Evolutionary conservation across 2,797 vertebrate genomes (phyloP), one percentile per base, ranked within the genome.

Genomic region (Onychomys torridus): DNA sequence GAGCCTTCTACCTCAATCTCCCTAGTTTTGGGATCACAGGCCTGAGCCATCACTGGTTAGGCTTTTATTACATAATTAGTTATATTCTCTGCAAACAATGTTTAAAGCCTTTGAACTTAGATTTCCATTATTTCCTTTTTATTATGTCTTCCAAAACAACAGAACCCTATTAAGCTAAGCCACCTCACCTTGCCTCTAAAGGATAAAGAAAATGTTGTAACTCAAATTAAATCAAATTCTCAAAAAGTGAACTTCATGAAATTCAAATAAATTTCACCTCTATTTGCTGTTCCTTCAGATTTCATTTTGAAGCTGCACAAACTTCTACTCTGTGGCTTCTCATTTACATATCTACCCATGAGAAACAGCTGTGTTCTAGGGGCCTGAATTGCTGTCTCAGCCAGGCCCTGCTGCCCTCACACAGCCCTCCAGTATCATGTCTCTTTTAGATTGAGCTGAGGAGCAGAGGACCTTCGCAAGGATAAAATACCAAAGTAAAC

Each of bases 71-170:
- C 11, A 52, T n/a, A 71, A 34, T 19, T 93, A 65, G 23, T 52
- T 10, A 43, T 12, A 79, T 90, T 79, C 19, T 77, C 34, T 65
- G 52, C 4, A 94, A 92, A 83, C 82, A 86, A 86, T 86, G 65
- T 4, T n/a, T 82, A 92, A 85, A 27, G 4, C 10, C n/a, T 94
- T 77, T 89, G 32, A 25, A 46, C 92, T 78, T 49, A 82, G 49
- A n/a, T 0, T 73, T 65, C 71, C 37, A 89, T 90, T 57, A 46
- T 65, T 78, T 77, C 7, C 3, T 77, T 94, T 57, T 59, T 7
- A 61, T 82, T 63, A 43, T 87, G 8, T 77, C n/a, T 79, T 37
- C 67, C n/a, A 69, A 25, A 75, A 25, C 34, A 63, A 8, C 12
- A 7, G 10, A n/a, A 61, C 11, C 71, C 2, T 57, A 21, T 65